These are phyloP conservation scores for Leptopterna dolabrata DNA, from an alignment of 2,888 invertebrate genomes.

Conservation along the genomic window DNA sequence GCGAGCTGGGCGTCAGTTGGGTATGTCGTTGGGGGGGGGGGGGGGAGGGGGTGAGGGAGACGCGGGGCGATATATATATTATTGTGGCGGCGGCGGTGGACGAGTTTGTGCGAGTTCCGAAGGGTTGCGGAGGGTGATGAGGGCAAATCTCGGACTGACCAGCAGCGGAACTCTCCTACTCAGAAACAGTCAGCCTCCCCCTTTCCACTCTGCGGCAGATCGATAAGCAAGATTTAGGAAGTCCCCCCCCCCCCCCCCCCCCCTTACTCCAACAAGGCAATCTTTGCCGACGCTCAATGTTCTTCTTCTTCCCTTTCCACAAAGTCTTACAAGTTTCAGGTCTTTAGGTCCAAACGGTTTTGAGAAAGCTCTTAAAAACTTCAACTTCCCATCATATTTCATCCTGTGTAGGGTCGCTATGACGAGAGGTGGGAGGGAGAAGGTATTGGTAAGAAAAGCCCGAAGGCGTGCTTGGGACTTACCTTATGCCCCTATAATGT, in stretches of 20 bases:
- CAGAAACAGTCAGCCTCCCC: neutral
- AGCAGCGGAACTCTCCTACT: slow-evolving; percentile 40
- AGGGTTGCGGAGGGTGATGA: neutral
- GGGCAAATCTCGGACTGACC: slow-evolving; percentile 45
- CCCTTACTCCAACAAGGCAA: neutral
- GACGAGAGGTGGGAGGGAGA: neutral
- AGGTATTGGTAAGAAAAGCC: neutral
- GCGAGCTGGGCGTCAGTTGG: no score
- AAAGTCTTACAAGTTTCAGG: slow-evolving; percentile 30
- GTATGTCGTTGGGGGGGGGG: no score
- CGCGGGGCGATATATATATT: neutral
- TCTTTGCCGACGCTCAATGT: neutral
- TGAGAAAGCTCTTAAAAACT: slow-evolving; percentile 37
- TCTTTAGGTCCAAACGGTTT: slow-evolving; percentile 12
- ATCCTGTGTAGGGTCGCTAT: neutral
- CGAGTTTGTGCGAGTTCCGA: neutral
- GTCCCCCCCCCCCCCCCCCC: neutral
- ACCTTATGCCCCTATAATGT: neutral
- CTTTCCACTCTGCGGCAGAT: slow-evolving; percentile 46
- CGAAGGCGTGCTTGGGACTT: neutral
- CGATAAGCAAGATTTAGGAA: slow-evolving; percentile 51
- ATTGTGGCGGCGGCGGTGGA: neutral
- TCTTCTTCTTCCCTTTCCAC: neutral
- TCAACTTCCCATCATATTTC: slow-evolving; percentile 30
- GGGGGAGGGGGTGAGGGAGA: neutral